Evolutionary conservation across 2,113 vertebrate genomes (phyloP).

Genomic region (Leuciscus idus): DNA sequence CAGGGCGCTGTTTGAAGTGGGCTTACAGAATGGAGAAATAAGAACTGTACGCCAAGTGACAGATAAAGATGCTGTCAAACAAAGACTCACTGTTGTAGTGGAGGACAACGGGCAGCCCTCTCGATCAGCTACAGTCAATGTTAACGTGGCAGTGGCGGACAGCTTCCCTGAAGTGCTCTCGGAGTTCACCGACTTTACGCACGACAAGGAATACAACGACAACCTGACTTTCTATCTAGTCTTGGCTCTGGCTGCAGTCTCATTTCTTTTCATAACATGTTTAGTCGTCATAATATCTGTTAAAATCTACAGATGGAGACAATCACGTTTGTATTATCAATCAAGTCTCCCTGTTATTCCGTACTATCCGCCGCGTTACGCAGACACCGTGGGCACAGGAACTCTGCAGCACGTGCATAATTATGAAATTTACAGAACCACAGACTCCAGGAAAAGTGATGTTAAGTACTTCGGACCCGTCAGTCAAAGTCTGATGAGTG

Average conservation of each 20-base stretch:
- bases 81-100: conserved; percentile 62
- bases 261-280: conserved; percentile 63
- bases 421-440: conserved; percentile 77
- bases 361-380: conserved; percentile 51
- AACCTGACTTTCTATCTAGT: conserved; percentile 50
- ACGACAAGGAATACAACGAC: conserved; percentile 51
- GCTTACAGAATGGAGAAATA: no score
- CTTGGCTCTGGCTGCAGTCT: conserved; percentile 60
- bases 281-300: conserved; percentile 27
- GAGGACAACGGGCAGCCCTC: conserved; percentile 62
- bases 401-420: conserved; percentile 39
- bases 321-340: conserved; percentile 6
- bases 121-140: conserved; percentile 54
- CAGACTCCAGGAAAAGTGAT: conserved; percentile 76
- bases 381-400: conserved; percentile 43
- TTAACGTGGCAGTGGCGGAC: conserved; percentile 52
- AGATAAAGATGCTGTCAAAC: conserved; percentile 40
- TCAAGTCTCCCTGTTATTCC: conserved; percentile 53
- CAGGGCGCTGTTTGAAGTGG: no score
- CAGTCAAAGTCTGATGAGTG: conserved; percentile 43
- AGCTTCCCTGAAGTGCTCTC: conserved; percentile 51
- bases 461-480: conserved; percentile 33
- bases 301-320: conserved; percentile 56
- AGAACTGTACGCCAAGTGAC: no score
- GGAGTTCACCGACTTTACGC: conserved; percentile 43